Conservation (phyloP, 2,797 vertebrate species). For the Meriones psammophilus region DNA sequence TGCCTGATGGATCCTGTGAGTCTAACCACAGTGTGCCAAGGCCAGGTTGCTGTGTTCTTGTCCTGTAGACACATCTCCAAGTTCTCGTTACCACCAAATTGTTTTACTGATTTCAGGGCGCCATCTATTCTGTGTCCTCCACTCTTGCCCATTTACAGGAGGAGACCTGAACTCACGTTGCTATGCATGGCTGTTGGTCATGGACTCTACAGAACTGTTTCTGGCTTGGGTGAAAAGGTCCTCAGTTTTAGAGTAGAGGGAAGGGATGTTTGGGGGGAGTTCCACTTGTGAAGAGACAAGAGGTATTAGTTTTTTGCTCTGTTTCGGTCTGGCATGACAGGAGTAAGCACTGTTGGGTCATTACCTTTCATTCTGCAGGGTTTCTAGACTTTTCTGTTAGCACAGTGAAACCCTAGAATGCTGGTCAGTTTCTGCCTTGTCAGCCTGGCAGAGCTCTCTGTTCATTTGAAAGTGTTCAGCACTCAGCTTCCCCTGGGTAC, state of each 20-base stretch:
- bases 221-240: background rate
- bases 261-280: background rate
- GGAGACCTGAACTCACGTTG: background rate
- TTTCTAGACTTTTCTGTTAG: slow-evolving; percentile 55
- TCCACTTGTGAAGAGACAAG: background rate
- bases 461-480: slow-evolving; percentile 24
- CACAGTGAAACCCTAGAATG: background rate
- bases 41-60: background rate
- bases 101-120: background rate
- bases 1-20: background rate
- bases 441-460: slow-evolving; percentile 35
- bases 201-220: background rate
- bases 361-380: background rate
- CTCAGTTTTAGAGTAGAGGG: background rate
- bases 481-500: background rate
- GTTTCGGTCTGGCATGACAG: background rate
- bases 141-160: background rate
- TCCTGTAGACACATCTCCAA: background rate
- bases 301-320: background rate
- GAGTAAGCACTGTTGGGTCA: background rate
- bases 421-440: background rate
- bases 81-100: background rate
- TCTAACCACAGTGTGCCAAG: background rate
- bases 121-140: background rate
- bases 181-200: background rate